These are phyloP conservation scores for Drosophila infuscata DNA, from an alignment of 2,888 invertebrate species.

Conservation along the genomic window DNA sequence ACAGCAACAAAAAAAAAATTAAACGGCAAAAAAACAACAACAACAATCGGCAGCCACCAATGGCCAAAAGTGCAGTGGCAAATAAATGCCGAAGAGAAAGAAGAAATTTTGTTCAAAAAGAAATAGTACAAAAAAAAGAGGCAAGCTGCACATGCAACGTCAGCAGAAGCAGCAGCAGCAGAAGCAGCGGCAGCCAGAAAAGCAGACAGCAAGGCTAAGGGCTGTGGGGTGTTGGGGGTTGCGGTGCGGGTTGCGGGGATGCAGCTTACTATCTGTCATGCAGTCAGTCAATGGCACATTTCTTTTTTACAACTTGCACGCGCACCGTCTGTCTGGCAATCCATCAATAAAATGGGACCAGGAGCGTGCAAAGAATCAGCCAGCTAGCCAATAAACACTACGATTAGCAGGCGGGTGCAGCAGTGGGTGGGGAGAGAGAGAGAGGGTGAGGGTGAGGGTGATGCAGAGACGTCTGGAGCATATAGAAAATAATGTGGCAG, in stretches of 20 bases:
- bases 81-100: slow-evolving; percentile 14
- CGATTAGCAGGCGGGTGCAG: neutral
- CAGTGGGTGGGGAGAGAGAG: neutral
- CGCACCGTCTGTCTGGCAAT: slow-evolving; percentile 55
- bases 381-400: slow-evolving; percentile 49
- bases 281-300: slow-evolving; percentile 40
- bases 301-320: slow-evolving; percentile 42
- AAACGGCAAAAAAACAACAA: slow-evolving; percentile 24
- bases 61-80: slow-evolving; percentile 45
- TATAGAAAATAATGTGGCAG: slow-evolving; percentile 40
- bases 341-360: slow-evolving; percentile 73
- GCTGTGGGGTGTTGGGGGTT: neutral
- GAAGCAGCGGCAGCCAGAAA: slow-evolving; percentile 16
- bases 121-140: slow-evolving; percentile 9
- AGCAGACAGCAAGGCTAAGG: slow-evolving; percentile 39
- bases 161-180: slow-evolving; percentile 28
- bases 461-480: slow-evolving; percentile 19
- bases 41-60: slow-evolving; percentile 31
- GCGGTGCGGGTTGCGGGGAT: neutral
- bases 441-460: neutral
- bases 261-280: slow-evolving; percentile 29
- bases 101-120: slow-evolving; percentile 5
- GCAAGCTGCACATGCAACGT: slow-evolving; percentile 67
- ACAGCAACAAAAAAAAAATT: slow-evolving; percentile 20
- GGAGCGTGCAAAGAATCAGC: slow-evolving; percentile 62